Percentiles rank a stretch among this genome's conserved stretches.
Conservation (phyloP, 2,113 vertebrate species). For the Azemiops feae region DNA sequence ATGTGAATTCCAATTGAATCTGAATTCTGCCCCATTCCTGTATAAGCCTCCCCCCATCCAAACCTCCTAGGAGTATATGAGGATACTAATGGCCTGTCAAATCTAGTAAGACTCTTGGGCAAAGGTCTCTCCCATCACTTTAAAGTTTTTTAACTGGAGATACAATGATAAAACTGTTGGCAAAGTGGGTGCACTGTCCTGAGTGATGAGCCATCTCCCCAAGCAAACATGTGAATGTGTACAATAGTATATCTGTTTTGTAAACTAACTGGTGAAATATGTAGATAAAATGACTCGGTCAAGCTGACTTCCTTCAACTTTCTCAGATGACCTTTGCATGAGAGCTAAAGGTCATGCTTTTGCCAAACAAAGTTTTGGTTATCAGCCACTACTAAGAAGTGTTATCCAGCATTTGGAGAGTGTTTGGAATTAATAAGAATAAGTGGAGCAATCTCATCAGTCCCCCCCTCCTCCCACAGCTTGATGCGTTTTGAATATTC, state of each 20-base stretch:
- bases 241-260: not conserved
- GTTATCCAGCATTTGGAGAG: not conserved
- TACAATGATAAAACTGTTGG: not conserved
- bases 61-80: not conserved
- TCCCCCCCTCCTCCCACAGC: not conserved
- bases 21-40: not conserved
- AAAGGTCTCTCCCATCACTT: not conserved
- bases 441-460: not conserved
- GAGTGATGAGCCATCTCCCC: not conserved
- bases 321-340: not conserved
- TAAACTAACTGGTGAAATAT: not conserved
- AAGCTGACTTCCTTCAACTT: not conserved
- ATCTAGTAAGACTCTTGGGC: not conserved
- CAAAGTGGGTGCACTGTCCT: not conserved
- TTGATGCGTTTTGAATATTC: not conserved
- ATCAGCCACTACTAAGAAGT: not conserved
- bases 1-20: not conserved
- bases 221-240: not conserved
- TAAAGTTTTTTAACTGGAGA: not conserved
- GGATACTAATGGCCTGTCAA: not conserved
- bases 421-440: not conserved
- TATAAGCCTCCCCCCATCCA: not conserved
- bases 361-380: not conserved
- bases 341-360: not conserved
- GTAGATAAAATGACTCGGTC: not conserved